Conservation (phyloP, 2,888 invertebrate genomes). For the Dioctria linearis region DNA sequence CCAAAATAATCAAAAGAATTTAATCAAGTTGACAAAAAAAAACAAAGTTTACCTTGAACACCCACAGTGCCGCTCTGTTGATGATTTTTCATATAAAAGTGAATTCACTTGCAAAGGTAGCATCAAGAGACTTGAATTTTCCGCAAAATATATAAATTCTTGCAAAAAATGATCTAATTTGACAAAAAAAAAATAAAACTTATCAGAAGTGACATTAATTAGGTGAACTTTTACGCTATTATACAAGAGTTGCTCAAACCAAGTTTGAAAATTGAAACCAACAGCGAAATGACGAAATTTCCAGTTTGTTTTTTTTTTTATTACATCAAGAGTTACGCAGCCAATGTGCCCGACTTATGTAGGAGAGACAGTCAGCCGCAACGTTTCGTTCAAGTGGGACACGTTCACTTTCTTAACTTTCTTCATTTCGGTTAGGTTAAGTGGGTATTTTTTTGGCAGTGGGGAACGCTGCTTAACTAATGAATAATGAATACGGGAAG, state of each 20-base stretch:
- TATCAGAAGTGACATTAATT: neutral
- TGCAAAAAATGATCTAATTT: constrained; percentile 8
- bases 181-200: neutral
- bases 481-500: no score
- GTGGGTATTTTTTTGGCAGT: neutral
- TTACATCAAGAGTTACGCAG: constrained; percentile 39
- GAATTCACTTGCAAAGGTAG: neutral
- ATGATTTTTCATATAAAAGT: neutral
- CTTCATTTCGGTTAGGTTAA: constrained; percentile 9
- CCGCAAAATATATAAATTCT: constrained; percentile 1
- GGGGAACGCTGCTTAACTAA: neutral
- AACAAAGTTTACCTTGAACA: constrained; percentile 23
- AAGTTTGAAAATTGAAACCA: constrained; percentile 19
- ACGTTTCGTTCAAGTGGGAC: constrained; percentile 15
- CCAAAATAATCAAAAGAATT: neutral
- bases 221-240: constrained; percentile 9
- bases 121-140: constrained; percentile 24
- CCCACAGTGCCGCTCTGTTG: neutral
- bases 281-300: constrained; percentile 29
- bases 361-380: neutral
- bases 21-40: neutral
- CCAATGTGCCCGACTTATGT: constrained; percentile 9
- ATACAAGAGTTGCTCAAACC: constrained; percentile 20
- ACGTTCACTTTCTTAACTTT: constrained; percentile 49
- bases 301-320: constrained; percentile 13